Conservation (phyloP, 2,888 invertebrate species). For the Lepidonotus clava region DNA sequence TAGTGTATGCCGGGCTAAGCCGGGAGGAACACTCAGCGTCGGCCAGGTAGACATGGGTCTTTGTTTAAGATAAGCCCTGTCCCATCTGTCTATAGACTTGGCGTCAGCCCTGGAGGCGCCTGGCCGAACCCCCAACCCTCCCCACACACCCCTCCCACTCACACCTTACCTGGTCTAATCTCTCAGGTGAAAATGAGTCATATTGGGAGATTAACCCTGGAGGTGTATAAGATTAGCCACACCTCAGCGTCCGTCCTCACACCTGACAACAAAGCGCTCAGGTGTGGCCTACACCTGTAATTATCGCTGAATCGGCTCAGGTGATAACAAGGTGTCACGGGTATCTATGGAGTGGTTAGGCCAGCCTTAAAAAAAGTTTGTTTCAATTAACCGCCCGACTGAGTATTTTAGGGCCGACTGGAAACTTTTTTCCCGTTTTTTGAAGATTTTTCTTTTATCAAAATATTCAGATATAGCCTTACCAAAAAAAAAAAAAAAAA, state of each 20-base stretch:
- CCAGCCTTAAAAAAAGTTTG: too few species aligned
- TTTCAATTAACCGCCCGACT: too few species aligned
- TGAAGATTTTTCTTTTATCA: too few species aligned
- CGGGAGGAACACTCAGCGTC: background rate
- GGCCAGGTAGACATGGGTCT: background rate
- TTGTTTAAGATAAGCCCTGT: background rate
- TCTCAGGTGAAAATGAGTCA: constrained; percentile 1
- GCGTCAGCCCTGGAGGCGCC: background rate
- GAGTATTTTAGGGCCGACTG: too few species aligned
- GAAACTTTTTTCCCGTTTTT: too few species aligned
- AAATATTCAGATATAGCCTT: too few species aligned
- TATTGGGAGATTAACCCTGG: background rate
- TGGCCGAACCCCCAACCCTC: too few species aligned
- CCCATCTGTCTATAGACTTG: background rate
- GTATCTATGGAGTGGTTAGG: too few species aligned
- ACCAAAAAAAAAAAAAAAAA: too few species aligned
- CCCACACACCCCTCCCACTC: too few species aligned
- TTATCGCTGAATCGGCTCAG: background rate
- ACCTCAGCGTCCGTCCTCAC: background rate
- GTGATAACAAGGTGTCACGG: constrained; percentile 8
- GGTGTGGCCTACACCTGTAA: background rate
- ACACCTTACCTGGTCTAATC: too few species aligned
- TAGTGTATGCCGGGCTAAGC: background rate
- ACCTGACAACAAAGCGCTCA: background rate
- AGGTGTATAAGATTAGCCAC: background rate